Base-by-base conservation (phyloP, 2,888 invertebrate species). In the Cynaeus angustus region DNA sequence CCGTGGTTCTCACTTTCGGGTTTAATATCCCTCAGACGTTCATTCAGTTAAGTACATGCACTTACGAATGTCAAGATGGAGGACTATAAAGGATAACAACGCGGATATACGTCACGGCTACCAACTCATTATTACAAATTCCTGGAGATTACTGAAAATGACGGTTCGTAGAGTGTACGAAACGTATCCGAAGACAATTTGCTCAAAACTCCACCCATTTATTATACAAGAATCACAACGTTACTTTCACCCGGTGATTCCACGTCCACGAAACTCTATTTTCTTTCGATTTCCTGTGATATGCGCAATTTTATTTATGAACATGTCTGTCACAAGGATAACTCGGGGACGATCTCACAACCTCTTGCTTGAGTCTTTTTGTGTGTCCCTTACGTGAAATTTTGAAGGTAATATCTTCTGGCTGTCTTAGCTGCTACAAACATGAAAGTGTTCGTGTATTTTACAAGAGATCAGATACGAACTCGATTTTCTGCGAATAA, bases 21-120 rank as follows among this genome's bases (percentile, higher is more conserved):
- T 38, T 58, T 66, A 56, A 66, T 66, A 66, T 58, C 66, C 66
- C 30, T n/a, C 12, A 55, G 45, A 65, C 46, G 65, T 55, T 53
- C 65, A 55, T 55, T 55, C 55, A 10, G 28, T 65, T 65, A 65
- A 65, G 65, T 55, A 55, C 65, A 65, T 55, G 65, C 55, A 65
- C 65, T 65, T 55, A 55, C 45, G 45, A 48, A 56, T 66, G 66
- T 66, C 66, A 66, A 66, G 66, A 66, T 58, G 66, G 66, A 46
- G 66, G 56, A 21, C 46, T 52, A 52, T 64, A 43, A 53, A 64
- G 53, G 64, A 52, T 53, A 53, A 64, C 52, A 45, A 41, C 13
- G 14, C 7, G 16, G 59, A 46, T 33, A n/a, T 64, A 64, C 62
- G 62, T 64, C 62, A 64, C 41, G 48, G 37, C 16, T 37, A 43